Percentiles rank a stretch among this genome's conserved stretches.
phyloP scores from a whole-genome alignment of 1,140 invertebrate genomes.

The Periplaneta americana region DNA sequence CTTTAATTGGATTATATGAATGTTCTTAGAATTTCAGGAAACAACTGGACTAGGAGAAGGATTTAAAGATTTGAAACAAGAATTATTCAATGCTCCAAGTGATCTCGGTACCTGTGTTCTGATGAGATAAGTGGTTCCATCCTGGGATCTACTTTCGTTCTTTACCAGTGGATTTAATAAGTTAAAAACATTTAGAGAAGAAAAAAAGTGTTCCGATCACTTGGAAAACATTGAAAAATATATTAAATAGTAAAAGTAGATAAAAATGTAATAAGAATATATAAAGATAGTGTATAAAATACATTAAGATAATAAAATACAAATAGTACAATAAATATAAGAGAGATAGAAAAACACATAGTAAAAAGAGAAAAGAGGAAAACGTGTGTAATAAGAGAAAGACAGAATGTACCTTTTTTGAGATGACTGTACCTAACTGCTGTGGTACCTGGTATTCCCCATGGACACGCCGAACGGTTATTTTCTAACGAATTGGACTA shows the following conservation, averaged over 20 bases:
- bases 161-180: neutral
- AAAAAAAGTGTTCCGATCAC: neutral
- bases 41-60: neutral
- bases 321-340: slow-evolving; percentile 10
- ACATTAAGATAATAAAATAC: slow-evolving; percentile 9
- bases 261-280: slow-evolving; percentile 13
- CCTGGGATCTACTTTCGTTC: neutral
- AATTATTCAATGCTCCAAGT: neutral
- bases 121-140: neutral
- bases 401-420: neutral
- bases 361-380: slow-evolving; percentile 21
- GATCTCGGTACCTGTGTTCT: neutral
- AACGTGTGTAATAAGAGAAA: slow-evolving; percentile 9
- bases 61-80: slow-evolving; percentile 1
- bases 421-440: neutral
- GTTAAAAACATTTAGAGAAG: neutral
- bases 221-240: slow-evolving; percentile 12
- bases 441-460: neutral
- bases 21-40: neutral
- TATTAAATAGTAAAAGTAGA: slow-evolving; percentile 19
- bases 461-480: neutral
- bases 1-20: no score
- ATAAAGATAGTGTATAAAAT: slow-evolving; percentile 4
- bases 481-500: neutral
- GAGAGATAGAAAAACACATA: slow-evolving; percentile 21